phyloP scores from a whole-genome alignment of 2,113 vertebrate genomes.

The Neogale vison region DNA sequence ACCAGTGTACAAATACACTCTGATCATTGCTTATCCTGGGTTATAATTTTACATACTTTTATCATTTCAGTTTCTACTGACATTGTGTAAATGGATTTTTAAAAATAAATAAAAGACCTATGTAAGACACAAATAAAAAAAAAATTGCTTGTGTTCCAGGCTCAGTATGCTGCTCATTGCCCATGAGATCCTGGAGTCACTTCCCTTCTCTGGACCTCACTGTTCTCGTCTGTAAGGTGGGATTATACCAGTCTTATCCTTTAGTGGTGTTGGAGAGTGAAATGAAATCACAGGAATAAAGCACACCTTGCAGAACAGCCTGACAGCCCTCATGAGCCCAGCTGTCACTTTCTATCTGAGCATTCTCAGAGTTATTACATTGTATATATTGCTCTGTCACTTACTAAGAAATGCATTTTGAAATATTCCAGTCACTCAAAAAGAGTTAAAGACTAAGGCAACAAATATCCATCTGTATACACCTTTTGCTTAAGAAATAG shows the following conservation, averaged over 20 bases:
- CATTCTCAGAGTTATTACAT: neutral
- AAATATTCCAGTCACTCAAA: neutral
- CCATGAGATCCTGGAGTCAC: rapidly evolving
- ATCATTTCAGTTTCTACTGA: neutral
- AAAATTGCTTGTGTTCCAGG: neutral
- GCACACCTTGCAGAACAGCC: neutral
- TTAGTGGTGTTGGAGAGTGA: rapidly evolving
- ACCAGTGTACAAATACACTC: neutral
- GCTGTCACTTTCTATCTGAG: neutral
- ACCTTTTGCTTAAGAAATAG: neutral
- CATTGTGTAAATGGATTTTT: neutral
- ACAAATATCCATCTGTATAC: rapidly evolving
- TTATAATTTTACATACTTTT: neutral
- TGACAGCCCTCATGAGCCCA: rapidly evolving
- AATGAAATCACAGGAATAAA: neutral
- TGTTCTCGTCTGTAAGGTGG: too few species aligned
- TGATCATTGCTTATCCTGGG: neutral
- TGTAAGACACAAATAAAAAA: neutral
- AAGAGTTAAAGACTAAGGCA: neutral
- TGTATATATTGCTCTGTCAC: neutral
- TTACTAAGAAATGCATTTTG: neutral
- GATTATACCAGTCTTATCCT: too few species aligned
- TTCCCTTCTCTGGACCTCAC: neutral
- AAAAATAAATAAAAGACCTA: neutral
- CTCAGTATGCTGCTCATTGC: rapidly evolving